These are phyloP conservation scores for Synergus umbraculus DNA, from an alignment of 2,888 invertebrate species.

Conservation along the genomic window DNA sequence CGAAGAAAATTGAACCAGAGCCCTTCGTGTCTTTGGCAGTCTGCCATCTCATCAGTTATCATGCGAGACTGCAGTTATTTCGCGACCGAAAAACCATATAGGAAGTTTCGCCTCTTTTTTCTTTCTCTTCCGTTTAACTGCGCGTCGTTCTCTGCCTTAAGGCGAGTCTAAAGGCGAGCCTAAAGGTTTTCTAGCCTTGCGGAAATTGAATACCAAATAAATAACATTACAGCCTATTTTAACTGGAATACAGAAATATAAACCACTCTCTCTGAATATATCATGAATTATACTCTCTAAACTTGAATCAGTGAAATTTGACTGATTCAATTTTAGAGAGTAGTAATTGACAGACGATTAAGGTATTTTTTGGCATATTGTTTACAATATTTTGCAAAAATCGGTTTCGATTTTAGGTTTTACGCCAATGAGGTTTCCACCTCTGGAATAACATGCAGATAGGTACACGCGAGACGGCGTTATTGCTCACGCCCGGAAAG, in stretches of 20 bases:
- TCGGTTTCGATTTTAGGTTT: constrained; percentile 21
- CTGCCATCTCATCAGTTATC: constrained; percentile 38
- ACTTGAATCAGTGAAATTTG: too few relatives aligned
- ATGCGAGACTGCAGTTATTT: constrained; percentile 37
- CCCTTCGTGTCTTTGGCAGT: constrained; percentile 38
- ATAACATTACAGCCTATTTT: not conserved
- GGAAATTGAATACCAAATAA: not conserved
- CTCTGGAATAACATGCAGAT: constrained; percentile 41
- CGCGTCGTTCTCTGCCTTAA: not conserved
- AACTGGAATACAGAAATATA: too few relatives aligned
- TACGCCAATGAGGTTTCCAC: constrained; percentile 27
- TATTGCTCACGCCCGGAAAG: constrained; percentile 49
- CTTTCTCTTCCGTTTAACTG: not conserved
- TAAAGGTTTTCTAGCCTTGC: not conserved
- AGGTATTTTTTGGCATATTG: not conserved
- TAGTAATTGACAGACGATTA: not conserved
- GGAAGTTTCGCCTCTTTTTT: not conserved
- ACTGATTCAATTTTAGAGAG: too few relatives aligned
- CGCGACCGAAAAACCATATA: constrained; percentile 15
- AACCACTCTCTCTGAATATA: too few relatives aligned
- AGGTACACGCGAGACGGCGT: constrained; percentile 44
- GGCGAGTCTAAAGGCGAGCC: too few relatives aligned
- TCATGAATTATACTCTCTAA: too few relatives aligned
- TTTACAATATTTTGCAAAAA: not conserved
- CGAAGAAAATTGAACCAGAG: constrained; percentile 35